Evolutionary conservation across 2,113 vertebrate species (phyloP).

Genomic region (Cardinalis cardinalis): DNA sequence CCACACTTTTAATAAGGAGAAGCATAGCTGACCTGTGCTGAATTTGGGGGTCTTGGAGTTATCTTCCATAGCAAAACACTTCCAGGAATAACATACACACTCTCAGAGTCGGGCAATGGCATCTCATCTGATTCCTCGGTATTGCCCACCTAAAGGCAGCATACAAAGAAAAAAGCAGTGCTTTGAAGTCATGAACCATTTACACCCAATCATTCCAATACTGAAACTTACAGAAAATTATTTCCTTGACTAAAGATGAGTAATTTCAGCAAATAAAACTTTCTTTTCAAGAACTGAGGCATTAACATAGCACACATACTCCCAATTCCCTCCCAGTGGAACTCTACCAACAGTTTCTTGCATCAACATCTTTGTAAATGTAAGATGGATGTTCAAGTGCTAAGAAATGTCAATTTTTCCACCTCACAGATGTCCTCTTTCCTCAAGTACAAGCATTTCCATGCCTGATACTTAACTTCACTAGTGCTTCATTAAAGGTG

Average conservation of each 20-base stretch:
- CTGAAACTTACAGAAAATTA: not conserved
- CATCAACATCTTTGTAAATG: not conserved
- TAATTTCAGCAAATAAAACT: not conserved
- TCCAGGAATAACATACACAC: constrained; percentile 89
- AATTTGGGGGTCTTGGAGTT: constrained; percentile 91
- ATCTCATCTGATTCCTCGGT: constrained; percentile 91
- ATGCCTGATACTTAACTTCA: not conserved
- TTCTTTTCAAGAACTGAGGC: not conserved
- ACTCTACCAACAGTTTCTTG: not conserved
- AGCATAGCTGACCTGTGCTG: constrained; percentile 80
- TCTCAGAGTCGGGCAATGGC: constrained; percentile 89
- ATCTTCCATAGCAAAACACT: constrained; percentile 93
- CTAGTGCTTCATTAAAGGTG: not conserved
- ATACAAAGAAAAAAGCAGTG: not conserved
- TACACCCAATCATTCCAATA: not conserved
- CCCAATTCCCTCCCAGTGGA: not conserved
- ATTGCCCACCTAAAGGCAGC: constrained; percentile 67
- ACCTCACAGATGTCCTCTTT: not conserved
- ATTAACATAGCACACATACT: not conserved
- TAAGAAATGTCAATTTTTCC: not conserved
- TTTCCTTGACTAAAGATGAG: not conserved
- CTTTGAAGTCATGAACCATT: not conserved
- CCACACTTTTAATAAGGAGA: not conserved
- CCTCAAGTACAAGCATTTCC: not conserved
- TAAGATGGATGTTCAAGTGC: rapidly evolving